Percentiles rank a stretch among this genome's conserved stretches.
Conservation (phyloP, 2,888 invertebrate genomes). For the Adelognathus sp. region DNA sequence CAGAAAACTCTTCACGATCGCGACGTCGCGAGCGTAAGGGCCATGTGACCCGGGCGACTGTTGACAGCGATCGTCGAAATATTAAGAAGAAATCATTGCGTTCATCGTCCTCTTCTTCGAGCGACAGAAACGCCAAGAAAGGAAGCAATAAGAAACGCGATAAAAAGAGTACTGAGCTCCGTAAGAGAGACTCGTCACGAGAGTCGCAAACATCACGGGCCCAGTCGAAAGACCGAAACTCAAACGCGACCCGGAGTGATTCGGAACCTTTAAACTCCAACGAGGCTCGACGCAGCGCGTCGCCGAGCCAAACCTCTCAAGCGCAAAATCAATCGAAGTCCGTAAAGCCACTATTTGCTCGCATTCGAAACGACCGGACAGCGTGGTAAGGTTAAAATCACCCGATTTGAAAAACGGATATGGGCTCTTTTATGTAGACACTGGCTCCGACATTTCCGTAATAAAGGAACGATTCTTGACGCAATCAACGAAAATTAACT, state of each 20-base stretch:
- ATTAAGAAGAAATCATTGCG: not conserved
- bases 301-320: not conserved
- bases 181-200: not conserved
- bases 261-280: constrained; percentile 14
- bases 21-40: too few relatives aligned
- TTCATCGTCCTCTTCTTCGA: not conserved
- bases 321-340: not conserved
- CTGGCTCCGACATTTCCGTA: constrained; percentile 3
- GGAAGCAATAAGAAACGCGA: not conserved
- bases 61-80: not conserved
- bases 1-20: too few relatives aligned
- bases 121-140: not conserved
- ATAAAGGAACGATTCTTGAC: too few relatives aligned
- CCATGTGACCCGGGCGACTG: too few relatives aligned
- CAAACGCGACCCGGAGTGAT: not conserved
- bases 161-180: not conserved
- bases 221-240: not conserved
- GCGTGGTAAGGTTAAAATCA: not conserved
- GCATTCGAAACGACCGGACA: not conserved
- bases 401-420: not conserved
- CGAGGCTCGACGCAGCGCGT: constrained; percentile 8
- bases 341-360: constrained; percentile 3
- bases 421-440: constrained; percentile 5
- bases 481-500: not conserved
- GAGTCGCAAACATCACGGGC: not conserved